Base-by-base conservation (phyloP, 2,113 vertebrate genomes). In the Eidolon helvum region DNA sequence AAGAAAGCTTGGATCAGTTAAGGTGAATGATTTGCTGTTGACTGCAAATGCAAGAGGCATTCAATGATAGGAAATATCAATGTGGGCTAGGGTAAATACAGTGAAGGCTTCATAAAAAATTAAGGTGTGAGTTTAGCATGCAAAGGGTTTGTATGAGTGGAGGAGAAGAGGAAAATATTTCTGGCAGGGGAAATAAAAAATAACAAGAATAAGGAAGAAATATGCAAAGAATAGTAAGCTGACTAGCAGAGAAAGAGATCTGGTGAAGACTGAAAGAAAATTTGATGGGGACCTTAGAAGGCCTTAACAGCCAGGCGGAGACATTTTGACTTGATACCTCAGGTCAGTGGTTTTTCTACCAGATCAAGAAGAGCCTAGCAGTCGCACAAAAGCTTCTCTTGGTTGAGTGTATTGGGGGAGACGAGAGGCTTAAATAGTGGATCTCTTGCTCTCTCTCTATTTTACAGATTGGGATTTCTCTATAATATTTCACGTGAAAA, bases 141-240 rank as follows among this genome's bases (percentile, higher is more conserved):
- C 0, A 2, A 55, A 78, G n/a, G 6, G 0, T 61, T 92, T 87
- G 43, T 38, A 57, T 21, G 45, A 88, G 19, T 21, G 18, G 24
- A 80, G n/a, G 15, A 68, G 43, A 90, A 40, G 6, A 38, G 19
- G 28, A 50, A 33, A 33, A 24, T 8, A 82, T 50, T 65, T 84
- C n/a, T 87, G 72, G 53, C 19, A 59, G 30, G 72, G 35, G 53
- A 84, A 87, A 55, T 72, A 43, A n/a, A 89, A 18, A 85, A 66
- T 26, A 84, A n/a, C 4, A 65, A 90, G 57, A 57, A 28, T 8
- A 33, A 79, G 30, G 30, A 96, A 84, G 61, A 38, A 72, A 30
- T n/a, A 88, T 4, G 9, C 24, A 87, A 69, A 43, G 3, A 87
- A 57, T 1, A 48, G 55, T 26, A 92, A 66, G 45, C 33, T 1